Evolutionary conservation across 2,888 invertebrate species (phyloP), one percentile per base, ranked within the genome.

Genomic region (Dinocampus coccinellae): DNA sequence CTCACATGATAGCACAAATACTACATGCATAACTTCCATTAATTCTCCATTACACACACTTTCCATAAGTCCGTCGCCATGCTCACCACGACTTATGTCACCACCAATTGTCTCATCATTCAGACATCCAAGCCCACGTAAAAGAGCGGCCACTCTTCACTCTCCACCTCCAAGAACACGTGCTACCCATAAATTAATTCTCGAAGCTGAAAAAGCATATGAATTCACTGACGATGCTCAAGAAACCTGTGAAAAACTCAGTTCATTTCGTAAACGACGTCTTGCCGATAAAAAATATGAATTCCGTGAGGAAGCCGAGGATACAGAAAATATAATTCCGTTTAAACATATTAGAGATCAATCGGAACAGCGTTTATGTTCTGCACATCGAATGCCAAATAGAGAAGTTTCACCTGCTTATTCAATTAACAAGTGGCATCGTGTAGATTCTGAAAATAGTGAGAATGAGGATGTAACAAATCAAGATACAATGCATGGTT

Each of bases 271-370:
- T 7, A 95, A 95, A 84, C 91, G 95, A 67, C 91, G 96, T 7
- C 88, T 96, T 65, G 97, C 97, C 0, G 96, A 97, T 82, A 97
- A 97, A 85, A 96, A 96, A 85, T 97, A 97, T 84, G 96, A 96
- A 83, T 96, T 97, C 83, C 94, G 94, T 0, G 96, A 95, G 80
- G 95, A 95, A 71, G 87, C 88, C 39, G 89, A 89, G 73, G 91
- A 91, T 77, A 89, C 90, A 0, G 92, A 92, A 81, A 92, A 92
- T 78, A 91, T 92, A 70, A 89, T 91, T 81, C 90, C 90, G 70
- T 87, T 87, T 61, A 87, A 87, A 64, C 85, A 86, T 69, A 82
- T 88, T 64, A 82, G 87, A 39, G 86, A 87, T 78, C 86, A 87
- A 70, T 80, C 84, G 16, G 85, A 82, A 61, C 83, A 84, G 70